These are phyloP conservation scores for Chrysoperla carnea DNA, from an alignment of 1,140 invertebrate genomes.

Conservation along the genomic window DNA sequence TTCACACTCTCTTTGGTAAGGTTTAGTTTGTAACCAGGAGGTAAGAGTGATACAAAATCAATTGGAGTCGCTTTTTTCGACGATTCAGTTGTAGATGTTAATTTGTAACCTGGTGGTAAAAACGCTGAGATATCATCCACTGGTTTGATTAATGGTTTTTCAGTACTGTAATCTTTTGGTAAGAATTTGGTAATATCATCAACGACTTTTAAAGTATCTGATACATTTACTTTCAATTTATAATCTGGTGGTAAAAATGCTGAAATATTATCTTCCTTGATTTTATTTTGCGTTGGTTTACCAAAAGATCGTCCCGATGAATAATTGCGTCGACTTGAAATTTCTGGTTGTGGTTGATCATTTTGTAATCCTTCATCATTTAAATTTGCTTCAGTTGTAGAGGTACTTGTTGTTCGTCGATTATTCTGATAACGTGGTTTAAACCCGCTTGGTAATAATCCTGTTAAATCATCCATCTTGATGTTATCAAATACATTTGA, in stretches of 20 bases:
- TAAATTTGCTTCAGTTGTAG: constrained; percentile 1
- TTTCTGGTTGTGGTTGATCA: constrained; percentile 12
- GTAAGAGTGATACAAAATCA: constrained; percentile 28
- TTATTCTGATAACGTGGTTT: constrained; percentile 23
- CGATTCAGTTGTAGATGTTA: constrained; percentile 16
- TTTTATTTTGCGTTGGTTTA: constrained; percentile 28
- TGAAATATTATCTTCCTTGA: constrained; percentile 34
- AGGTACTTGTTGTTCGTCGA: constrained; percentile 9
- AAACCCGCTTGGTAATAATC: constrained; percentile 40
- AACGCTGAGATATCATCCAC: constrained; percentile 35
- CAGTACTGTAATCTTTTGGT: constrained; percentile 7
- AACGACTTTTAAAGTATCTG: not conserved
- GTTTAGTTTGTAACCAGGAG: constrained; percentile 23
- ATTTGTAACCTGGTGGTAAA: constrained; percentile 39
- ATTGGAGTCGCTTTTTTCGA: constrained; percentile 24
- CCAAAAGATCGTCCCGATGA: constrained; percentile 26
- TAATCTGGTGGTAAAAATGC: constrained; percentile 48
- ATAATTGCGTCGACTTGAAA: constrained; percentile 17
- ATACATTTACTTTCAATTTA: constrained; percentile 13
- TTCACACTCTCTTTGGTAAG: constrained; percentile 18
- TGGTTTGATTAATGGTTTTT: not conserved
- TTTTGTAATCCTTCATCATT: not conserved
- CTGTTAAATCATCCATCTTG: constrained; percentile 37
- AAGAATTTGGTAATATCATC: constrained; percentile 13
- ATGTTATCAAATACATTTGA: constrained; percentile 31